These are phyloP conservation scores for Pandemis heparana DNA, from an alignment of 2,888 invertebrate species.

Conservation along the genomic window DNA sequence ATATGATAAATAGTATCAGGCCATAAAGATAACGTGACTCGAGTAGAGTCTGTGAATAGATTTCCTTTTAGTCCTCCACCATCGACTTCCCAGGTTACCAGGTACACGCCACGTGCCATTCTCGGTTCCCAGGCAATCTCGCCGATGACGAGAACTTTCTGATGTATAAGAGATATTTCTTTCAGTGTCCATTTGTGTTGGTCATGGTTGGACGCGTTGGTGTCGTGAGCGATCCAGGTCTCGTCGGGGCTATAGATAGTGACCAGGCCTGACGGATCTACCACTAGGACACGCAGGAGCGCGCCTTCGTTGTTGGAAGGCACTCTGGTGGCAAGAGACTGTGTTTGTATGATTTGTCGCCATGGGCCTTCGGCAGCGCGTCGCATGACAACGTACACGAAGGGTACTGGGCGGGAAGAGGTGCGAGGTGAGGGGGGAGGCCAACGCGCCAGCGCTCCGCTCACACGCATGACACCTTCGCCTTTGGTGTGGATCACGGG, in stretches of 20 bases:
- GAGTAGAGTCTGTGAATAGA: conserved; percentile 92
- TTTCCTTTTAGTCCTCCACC: conserved; percentile 93
- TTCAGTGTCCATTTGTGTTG: conserved; percentile 87
- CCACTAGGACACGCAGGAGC: conserved; percentile 88
- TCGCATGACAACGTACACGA: conserved; percentile 90
- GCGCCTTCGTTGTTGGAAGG: conserved; percentile 88
- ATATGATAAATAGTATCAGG: conserved; percentile 93
- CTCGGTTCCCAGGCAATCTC: conserved; percentile 91
- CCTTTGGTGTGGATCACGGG: conserved; percentile 90
- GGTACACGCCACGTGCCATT: conserved; percentile 88
- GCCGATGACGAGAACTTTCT: conserved; percentile 89
- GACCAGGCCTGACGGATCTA: conserved; percentile 89
- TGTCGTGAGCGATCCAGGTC: conserved; percentile 84
- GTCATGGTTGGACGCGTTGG: conserved; percentile 79
- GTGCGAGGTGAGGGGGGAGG: conserved; percentile 86
- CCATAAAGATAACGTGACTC: conserved; percentile 92
- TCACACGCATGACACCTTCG: conserved; percentile 88
- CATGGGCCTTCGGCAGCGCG: conserved; percentile 87
- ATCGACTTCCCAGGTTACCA: conserved; percentile 94
- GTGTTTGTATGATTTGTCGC: conserved; percentile 89
- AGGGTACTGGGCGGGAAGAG: conserved; percentile 84
- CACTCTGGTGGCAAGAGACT: conserved; percentile 87
- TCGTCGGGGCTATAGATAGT: conserved; percentile 90
- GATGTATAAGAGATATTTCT: conserved; percentile 90
- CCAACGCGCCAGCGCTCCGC: conserved; percentile 88